Base-by-base conservation (phyloP, 2,113 vertebrate genomes). In the Oxyura jamaicensis region DNA sequence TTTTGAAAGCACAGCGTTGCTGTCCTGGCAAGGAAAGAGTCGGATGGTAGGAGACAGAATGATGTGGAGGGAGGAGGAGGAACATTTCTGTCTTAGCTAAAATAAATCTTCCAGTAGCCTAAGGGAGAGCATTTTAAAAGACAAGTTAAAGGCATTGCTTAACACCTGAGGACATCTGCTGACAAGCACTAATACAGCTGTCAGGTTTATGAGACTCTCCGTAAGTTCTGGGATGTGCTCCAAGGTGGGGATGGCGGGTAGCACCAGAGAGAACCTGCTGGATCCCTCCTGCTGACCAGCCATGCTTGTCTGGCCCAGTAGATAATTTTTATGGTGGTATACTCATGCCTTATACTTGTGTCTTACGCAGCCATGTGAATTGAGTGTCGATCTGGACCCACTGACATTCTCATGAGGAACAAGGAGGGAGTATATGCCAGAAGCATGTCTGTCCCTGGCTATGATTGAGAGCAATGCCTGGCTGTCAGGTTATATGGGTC, bases 401-500 rank as follows among this genome's bases (percentile, higher is more conserved):
- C 2, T 93, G 73, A 50, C 72, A 46, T 95, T 91, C 84, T 90
- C 76, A 79, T 90, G 83, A 73, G 73, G 82, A 95, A 86, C 81
- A 93, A 89, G 87, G 84, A 86, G 68, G 53, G 53, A 91, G 42
- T 86, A 72, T 1, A 10, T 83, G 96, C 66, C 94, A 94, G 72
- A 74, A 96, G 67, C 1, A 13, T 17, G 10, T 89, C 77, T 85
- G 62, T 95, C 83, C 86, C 59, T 86, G 79, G 60, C 86, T 86
- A 16, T 83, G 85, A 91, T 71, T 86, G 86, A 84, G 94, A 94
- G 94, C 87, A 95, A 76, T 93, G 96, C 93, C 88, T 96, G 69
- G 67, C 93, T 94, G 95, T 96, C 96, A 97, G 78, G 90, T 92
- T 95, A 87, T 69, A 94, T 92, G 88, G 94, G 78, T 16, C 46